phyloP scores from a whole-genome alignment of 2,797 vertebrate species.

The Tarsius wallacei region DNA sequence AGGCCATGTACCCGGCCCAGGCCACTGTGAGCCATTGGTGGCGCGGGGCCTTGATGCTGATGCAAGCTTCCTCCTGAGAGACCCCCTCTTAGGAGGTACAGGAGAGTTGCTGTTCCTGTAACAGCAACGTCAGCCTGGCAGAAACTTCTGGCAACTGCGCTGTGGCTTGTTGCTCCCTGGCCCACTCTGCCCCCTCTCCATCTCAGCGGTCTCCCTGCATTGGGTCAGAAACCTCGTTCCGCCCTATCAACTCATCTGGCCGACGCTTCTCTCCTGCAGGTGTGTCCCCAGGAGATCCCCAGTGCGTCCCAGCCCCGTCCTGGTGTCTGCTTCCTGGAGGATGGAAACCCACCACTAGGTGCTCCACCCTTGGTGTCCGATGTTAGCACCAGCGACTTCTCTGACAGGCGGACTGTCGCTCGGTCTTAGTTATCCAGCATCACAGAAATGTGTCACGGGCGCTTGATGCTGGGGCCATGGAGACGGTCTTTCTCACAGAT shows the following conservation, averaged over 20 bases:
- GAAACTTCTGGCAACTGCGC: neutral
- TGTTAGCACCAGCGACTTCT: neutral
- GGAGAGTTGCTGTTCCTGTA: neutral
- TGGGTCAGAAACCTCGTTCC: neutral
- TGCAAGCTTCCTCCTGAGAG: neutral
- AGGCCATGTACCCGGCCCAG: neutral
- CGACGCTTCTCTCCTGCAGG: neutral
- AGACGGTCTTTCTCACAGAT: neutral
- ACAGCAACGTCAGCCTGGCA: neutral
- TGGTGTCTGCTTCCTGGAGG: neutral
- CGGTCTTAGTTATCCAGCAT: neutral
- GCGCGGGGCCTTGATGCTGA: neutral
- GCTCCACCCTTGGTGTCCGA: too few species aligned
- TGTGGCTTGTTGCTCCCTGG: neutral
- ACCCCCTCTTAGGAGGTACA: neutral
- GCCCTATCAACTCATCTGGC: neutral
- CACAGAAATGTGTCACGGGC: neutral
- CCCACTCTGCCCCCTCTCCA: neutral
- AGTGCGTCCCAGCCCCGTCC: neutral
- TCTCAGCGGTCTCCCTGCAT: neutral
- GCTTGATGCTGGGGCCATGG: neutral
- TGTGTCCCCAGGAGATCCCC: neutral
- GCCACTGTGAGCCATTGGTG: neutral
- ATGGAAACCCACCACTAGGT: neutral
- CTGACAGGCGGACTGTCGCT: neutral